phyloP scores from a whole-genome alignment of 2,113 vertebrate genomes.

The Halichoerus grypus region DNA sequence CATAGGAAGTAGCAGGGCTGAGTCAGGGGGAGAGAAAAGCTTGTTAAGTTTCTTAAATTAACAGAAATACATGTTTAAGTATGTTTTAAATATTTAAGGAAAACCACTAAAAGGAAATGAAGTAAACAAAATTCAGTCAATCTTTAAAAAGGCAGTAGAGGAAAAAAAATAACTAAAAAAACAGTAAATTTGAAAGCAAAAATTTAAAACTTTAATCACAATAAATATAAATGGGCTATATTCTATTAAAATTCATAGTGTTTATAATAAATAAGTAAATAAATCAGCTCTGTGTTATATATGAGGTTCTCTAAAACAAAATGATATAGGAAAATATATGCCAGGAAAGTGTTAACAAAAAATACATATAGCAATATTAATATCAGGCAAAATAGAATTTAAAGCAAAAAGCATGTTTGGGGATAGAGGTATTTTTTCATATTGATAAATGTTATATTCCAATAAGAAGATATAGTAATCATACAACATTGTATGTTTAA shows the following conservation, averaged over 20 bases:
- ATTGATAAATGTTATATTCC: neutral
- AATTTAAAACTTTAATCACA: neutral
- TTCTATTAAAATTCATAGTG: neutral
- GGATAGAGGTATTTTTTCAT: neutral
- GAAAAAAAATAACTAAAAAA: neutral
- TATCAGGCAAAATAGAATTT: neutral
- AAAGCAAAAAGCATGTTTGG: neutral
- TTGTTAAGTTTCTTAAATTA: neutral
- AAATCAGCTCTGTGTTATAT: neutral
- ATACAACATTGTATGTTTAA: neutral
- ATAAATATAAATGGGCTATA: neutral
- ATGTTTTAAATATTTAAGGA: conserved; percentile 20
- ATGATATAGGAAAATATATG: neutral
- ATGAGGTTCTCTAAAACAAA: neutral
- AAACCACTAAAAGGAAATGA: neutral
- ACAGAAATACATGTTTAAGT: neutral
- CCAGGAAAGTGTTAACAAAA: conserved; percentile 10
- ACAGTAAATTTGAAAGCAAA: neutral
- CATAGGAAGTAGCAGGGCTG: neutral
- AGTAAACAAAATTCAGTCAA: neutral
- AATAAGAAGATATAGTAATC: neutral
- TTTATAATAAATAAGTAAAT: neutral
- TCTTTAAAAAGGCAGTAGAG: neutral
- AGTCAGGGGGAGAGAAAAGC: neutral
- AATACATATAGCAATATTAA: neutral